Conservation (phyloP, 2,888 invertebrate species). For the Adineta ricciae region DNA sequence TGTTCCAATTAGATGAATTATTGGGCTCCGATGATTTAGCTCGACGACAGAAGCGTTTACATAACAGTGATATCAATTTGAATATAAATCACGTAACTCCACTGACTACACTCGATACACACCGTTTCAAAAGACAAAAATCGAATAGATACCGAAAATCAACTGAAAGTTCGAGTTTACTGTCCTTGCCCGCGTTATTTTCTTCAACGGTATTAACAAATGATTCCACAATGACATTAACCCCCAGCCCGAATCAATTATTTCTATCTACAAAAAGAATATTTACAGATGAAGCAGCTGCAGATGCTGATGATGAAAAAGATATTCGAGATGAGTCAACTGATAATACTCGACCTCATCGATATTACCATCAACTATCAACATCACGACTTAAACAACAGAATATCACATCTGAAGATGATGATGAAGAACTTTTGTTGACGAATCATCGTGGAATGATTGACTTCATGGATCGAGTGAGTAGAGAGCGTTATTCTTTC, state of each 20-base stretch:
- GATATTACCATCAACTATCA: not conserved
- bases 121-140: not conserved
- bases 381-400: not conserved
- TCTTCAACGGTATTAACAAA: not conserved
- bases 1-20: not conserved
- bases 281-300: not conserved
- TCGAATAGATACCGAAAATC: not conserved
- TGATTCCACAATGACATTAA: not conserved
- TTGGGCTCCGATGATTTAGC: not conserved
- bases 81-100: not conserved
- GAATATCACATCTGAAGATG: not conserved
- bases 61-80: slow-evolving; percentile 22
- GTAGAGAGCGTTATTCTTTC: not conserved
- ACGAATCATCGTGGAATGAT: not conserved
- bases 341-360: not conserved
- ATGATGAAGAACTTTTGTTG: not conserved
- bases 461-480: not conserved
- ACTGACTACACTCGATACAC: not conserved
- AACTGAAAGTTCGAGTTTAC: not conserved
- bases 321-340: not conserved
- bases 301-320: slow-evolving; percentile 18
- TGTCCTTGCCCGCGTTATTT: not conserved
- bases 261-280: not conserved
- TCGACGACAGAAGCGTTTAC: not conserved
- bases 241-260: not conserved